Evolutionary conservation across 2,888 invertebrate species (phyloP).

Genomic region (Agonopterix subpropinquella): DNA sequence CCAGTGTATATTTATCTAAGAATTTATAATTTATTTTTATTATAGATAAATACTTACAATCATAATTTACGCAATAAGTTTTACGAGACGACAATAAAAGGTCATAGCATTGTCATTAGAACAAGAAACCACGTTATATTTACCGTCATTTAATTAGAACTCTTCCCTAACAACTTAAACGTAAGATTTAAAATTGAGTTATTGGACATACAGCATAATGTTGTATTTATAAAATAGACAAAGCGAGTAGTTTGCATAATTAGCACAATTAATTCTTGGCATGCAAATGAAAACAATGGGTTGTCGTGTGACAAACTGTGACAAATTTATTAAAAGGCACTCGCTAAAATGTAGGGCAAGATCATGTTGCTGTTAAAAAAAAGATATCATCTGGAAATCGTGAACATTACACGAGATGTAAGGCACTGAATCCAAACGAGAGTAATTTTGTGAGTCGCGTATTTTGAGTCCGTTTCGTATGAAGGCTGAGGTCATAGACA

Average conservation of each 20-base stretch:
- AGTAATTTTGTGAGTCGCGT: too few relatives aligned
- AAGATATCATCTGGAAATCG: too few relatives aligned
- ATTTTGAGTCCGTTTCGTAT: too few relatives aligned
- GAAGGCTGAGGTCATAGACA: too few relatives aligned
- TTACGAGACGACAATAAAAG: constrained; percentile 16
- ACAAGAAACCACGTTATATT: background rate
- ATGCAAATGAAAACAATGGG: constrained; percentile 62
- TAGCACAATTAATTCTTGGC: constrained; percentile 35
- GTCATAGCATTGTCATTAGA: constrained; percentile 21
- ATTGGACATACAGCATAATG: background rate
- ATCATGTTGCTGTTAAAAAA: background rate
- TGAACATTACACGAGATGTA: too few relatives aligned
- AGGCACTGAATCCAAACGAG: too few relatives aligned
- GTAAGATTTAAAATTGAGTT: too few relatives aligned
- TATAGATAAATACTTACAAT: constrained; percentile 7
- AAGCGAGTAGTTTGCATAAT: constrained; percentile 36
- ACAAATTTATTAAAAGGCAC: constrained; percentile 1
- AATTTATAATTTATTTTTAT: constrained; percentile 4
- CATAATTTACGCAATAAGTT: constrained; percentile 4
- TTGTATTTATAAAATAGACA: constrained; percentile 8
- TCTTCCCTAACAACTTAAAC: too few relatives aligned
- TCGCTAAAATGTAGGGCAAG: background rate
- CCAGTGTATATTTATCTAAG: too few relatives aligned
- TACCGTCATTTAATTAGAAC: background rate
- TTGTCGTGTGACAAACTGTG: constrained; percentile 41